A percentile compares a stretch with the other conserved stretches of the same genome.
Conservation (phyloP, 2,797 vertebrate species). For the Hemibagrus guttatus region DNA sequence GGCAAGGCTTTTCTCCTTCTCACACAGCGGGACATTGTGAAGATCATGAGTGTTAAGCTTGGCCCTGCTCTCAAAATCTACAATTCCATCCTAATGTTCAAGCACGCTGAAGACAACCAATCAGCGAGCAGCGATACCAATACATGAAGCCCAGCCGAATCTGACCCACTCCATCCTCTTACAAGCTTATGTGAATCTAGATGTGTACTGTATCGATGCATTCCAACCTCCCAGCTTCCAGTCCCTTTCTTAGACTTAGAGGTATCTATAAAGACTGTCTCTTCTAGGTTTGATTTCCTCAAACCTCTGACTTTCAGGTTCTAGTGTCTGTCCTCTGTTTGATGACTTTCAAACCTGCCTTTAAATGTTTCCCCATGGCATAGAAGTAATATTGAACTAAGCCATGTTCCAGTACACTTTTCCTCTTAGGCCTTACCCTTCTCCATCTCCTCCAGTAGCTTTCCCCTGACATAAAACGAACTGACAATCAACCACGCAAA, state of each 20-base stretch:
- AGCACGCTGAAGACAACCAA: slow-evolving; percentile 74
- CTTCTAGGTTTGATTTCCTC: slow-evolving; percentile 42
- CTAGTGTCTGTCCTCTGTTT: slow-evolving; percentile 44
- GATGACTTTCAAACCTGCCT: slow-evolving; percentile 45
- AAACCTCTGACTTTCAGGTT: slow-evolving; percentile 52
- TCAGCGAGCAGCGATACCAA: slow-evolving; percentile 48
- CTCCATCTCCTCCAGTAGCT: neutral
- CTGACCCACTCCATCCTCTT: slow-evolving; percentile 15
- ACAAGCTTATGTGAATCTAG: slow-evolving; percentile 43
- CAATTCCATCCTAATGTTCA: slow-evolving; percentile 92
- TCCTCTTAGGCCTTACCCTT: neutral
- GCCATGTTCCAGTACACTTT: slow-evolving; percentile 32
- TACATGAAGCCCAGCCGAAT: slow-evolving; percentile 53
- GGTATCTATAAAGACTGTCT: slow-evolving; percentile 42
- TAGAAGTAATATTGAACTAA: slow-evolving; percentile 37
- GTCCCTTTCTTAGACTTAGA: slow-evolving; percentile 41
- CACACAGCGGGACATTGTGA: slow-evolving; percentile 87
- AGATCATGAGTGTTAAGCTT: slow-evolving; percentile 90
- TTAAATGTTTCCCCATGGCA: slow-evolving; percentile 37
- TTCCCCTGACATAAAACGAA: slow-evolving; percentile 8
- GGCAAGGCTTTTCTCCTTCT: slow-evolving; percentile 90
- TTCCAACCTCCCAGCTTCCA: slow-evolving; percentile 49
- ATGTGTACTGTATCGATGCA: slow-evolving; percentile 53
- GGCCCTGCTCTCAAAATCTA: slow-evolving; percentile 93
- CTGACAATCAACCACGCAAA: slow-evolving; percentile 49